These are phyloP conservation scores for Galaxea fascicularis DNA, from an alignment of 92 coral and sea anemone genomes.

Conservation along the genomic window DNA sequence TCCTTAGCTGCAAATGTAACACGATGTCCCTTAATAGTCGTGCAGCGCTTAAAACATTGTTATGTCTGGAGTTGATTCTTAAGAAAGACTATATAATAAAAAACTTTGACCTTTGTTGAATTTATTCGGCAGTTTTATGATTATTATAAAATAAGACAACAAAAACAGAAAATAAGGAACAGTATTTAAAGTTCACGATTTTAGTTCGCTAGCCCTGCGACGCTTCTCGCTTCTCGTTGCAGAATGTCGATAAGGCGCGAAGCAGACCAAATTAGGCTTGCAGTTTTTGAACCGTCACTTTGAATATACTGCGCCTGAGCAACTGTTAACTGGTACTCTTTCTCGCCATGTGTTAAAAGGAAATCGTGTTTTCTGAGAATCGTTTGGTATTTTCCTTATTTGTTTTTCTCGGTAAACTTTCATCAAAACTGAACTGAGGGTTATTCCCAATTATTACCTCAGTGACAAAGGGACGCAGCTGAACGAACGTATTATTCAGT, in stretches of 20 bases:
- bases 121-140: too few species aligned
- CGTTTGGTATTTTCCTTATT: neutral
- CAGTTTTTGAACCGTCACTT: too few species aligned
- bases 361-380: neutral
- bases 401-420: neutral
- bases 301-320: neutral
- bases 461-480: neutral
- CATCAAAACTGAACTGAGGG: neutral
- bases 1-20: neutral
- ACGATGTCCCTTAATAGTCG: neutral
- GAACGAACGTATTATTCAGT: neutral
- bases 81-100: neutral
- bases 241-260: too few species aligned
- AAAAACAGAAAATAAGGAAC: neutral
- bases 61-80: neutral
- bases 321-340: neutral
- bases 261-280: too few species aligned
- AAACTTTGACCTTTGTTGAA: neutral
- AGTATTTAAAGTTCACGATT: too few species aligned
- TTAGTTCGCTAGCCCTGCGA: too few species aligned
- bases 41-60: neutral
- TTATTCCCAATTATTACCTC: neutral
- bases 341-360: neutral
- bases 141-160: neutral
- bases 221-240: too few species aligned